A percentile compares a stretch with the other conserved stretches of the same genome.
Evolutionary conservation across 2,113 vertebrate species (phyloP).

Genomic region (Patagioenas fasciata): DNA sequence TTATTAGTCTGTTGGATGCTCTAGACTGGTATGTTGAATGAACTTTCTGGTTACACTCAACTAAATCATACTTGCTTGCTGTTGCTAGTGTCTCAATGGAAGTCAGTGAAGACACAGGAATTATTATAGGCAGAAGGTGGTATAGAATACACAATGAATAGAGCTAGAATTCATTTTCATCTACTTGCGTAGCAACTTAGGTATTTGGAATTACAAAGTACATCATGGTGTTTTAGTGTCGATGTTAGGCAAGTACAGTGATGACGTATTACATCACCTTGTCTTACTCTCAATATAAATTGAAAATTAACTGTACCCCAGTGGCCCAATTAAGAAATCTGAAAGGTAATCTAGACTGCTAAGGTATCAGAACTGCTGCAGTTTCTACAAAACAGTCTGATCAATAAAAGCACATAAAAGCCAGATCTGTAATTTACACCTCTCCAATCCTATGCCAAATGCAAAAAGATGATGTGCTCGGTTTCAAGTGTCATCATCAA

Average conservation of each 20-base stretch:
- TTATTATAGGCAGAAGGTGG: background rate
- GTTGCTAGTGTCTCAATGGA: background rate
- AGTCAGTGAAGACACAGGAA: background rate
- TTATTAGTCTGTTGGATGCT: background rate
- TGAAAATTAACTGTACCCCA: conserved; percentile 61
- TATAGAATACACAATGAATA: background rate
- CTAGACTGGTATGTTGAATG: background rate
- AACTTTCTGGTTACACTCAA: background rate
- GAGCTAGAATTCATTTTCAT: background rate
- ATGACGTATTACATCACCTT: background rate
- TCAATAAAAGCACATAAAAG: conserved; percentile 70
- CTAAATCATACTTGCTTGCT: background rate
- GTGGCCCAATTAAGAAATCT: conserved; percentile 64
- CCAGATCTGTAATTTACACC: conserved; percentile 62
- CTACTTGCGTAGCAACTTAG: background rate
- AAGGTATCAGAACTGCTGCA: background rate
- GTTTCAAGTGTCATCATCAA: conserved; percentile 43
- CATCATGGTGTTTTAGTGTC: background rate
- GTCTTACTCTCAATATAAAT: conserved; percentile 46
- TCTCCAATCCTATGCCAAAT: conserved; percentile 19
- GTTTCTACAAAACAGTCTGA: conserved; percentile 5
- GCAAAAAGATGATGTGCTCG: conserved; percentile 47
- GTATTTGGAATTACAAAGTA: conserved; percentile 17
- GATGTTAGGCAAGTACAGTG: background rate
- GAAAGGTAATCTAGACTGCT: conserved; percentile 36